Evolutionary conservation across 2,797 vertebrate genomes (phyloP), one percentile per base, ranked within the genome.

Genomic region (Lepidocolaptes lacrymiger): DNA sequence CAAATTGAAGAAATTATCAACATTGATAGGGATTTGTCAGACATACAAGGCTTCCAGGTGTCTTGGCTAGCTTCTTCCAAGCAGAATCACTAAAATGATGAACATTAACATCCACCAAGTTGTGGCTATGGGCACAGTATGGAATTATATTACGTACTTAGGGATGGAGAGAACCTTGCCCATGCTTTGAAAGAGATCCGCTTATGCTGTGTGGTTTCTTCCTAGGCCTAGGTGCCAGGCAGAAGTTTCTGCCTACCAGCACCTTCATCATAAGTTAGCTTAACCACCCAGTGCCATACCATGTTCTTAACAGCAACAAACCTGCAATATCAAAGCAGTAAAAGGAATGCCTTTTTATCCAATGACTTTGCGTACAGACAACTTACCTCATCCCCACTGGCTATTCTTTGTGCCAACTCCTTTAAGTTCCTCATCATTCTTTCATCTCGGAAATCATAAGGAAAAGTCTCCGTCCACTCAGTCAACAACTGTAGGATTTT

Each of bases 391-490:
- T 99, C 99, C 12, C 98, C 98, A 16, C 94, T 98, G 95, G 98
- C 96, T 80, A 99, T 98, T 49, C 98, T 98, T 80, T 99, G 99
- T 22, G 98, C 98, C 94, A 99, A 91, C 62, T 99, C 98, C 96
- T 99, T 99, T 83, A 99, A 97, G 89, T 99, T 99, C 67, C 98
- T 98, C 99, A 99, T 99, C 98, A 99, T 99, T 91, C 98, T 97
- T 97, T 99, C 99, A 63, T 99, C 99, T 87, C 98, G 98, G 95
- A 99, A 99, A 97, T 99, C 99, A 1, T 99, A 99, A 1, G 99
- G 98, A 96, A 99, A 99, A 0, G 99, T 99, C 93, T 99, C 99
- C 0, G 99, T 99, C 99, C 99, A 99, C 94, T 99, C 99, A 0
- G 98, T 98, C 93, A 99, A 96, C 88, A 99, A 94, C 96, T 99